A percentile compares a stretch with the other conserved stretches of the same genome.
These are phyloP conservation scores for Bombus difficillimus DNA, from an alignment of 1,140 invertebrate genomes.

Conservation along the genomic window DNA sequence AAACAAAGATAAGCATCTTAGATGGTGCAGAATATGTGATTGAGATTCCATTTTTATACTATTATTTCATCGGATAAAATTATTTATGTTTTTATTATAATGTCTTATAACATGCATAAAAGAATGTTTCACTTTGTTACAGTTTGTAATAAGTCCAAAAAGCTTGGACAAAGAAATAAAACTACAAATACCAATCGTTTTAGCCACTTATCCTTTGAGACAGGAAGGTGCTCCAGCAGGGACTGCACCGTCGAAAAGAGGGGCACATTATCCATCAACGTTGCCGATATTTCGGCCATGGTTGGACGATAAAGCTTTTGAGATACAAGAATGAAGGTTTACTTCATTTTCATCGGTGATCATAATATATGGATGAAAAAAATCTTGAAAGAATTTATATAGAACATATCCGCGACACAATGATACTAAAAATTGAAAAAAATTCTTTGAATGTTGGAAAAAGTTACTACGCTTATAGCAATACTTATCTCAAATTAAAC, in stretches of 20 bases:
- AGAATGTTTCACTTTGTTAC: conserved; percentile 56
- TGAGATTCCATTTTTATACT: too few species aligned
- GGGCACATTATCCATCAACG: conserved; percentile 95
- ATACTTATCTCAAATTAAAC: conserved; percentile 14
- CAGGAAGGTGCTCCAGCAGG: conserved; percentile 84
- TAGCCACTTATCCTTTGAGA: conserved; percentile 96
- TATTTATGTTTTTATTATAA: background rate
- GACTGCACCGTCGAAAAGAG: conserved; percentile 87
- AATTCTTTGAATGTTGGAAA: background rate
- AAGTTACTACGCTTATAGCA: conserved; percentile 45
- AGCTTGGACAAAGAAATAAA: conserved; percentile 96
- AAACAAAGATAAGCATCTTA: too few species aligned
- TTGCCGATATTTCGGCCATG: conserved; percentile 95
- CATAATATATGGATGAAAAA: conserved; percentile 4
- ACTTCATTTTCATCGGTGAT: conserved; percentile 4
- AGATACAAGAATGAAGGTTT: conserved; percentile 78
- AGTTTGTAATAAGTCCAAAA: conserved; percentile 96
- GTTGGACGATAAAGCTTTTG: conserved; percentile 89
- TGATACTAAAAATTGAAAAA: background rate
- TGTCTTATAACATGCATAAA: background rate
- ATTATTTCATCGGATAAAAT: too few species aligned
- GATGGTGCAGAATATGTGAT: too few species aligned
- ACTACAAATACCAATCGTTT: conserved; percentile 94
- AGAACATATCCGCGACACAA: background rate
- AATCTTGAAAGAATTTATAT: background rate